phyloP scores from a whole-genome alignment of 2,113 vertebrate species.

The Trogon melanurus region DNA sequence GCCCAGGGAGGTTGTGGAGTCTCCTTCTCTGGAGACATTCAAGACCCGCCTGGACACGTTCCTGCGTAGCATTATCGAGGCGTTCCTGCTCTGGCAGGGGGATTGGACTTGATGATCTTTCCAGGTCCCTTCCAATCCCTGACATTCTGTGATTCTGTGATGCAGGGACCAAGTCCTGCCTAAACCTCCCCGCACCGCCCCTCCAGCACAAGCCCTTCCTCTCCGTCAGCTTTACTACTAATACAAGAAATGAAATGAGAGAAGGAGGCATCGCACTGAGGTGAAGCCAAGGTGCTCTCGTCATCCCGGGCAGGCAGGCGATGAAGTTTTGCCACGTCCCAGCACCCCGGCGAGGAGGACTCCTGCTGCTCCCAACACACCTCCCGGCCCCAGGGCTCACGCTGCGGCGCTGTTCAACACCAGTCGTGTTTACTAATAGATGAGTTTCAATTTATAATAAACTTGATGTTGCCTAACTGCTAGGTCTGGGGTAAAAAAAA shows the following conservation, averaged over 20 bases:
- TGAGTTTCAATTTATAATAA: constrained; percentile 61
- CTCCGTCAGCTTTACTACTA: not conserved
- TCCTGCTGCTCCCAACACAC: not conserved
- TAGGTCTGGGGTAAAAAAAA: not conserved
- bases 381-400: not conserved
- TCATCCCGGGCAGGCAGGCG: not conserved
- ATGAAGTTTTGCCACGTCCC: rapidly evolving
- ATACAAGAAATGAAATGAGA: not conserved
- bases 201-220: rapidly evolving
- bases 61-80: no score
- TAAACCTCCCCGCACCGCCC: not conserved
- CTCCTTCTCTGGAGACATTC: no score
- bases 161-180: not conserved
- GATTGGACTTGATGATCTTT: no score
- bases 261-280: not conserved
- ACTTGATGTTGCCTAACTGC: constrained; percentile 64
- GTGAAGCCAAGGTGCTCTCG: not conserved
- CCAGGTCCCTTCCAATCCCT: no score
- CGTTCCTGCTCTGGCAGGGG: no score
- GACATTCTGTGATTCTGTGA: no score
- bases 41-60: no score
- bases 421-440: constrained; percentile 45
- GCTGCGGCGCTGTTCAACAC: not conserved
- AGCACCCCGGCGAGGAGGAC: rapidly evolving
- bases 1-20: no score